Base-by-base conservation (phyloP, 2,888 invertebrate species). In the Drosophila picticornis region DNA sequence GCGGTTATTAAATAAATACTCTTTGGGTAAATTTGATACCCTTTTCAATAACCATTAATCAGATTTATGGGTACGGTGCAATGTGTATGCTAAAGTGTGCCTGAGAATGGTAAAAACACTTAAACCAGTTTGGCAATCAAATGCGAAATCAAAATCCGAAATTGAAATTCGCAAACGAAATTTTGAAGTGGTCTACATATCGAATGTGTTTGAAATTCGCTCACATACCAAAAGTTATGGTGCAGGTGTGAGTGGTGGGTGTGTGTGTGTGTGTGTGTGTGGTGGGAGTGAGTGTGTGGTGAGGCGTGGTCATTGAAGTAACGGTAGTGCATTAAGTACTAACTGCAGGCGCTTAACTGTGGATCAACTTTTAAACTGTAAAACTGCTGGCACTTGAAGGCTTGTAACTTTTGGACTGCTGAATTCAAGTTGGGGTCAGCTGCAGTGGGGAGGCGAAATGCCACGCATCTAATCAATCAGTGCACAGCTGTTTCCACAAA, bases 101-200 rank as follows among this genome's bases (percentile, higher is more conserved):
- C 38, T 48, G 29, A 19, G 27, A 38, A 52, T 62, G 64, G 65
- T 19, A 52, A 63, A 78, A 68, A 60, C 57, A 72, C 64, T 78
- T 79, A 86, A 88, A 84, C 68, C 69, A 89, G 79, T 77, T 83
- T 86, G 72, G 77, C 87, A 84, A 88, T 89, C 87, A 77, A 84
- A 84, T 73, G 55, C 70, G 75, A 87, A 85, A 85, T 88, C 88
- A 85, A 77, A 84, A 84, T 73, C 58, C 66, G 75, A 89, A 84
- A 84, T 84, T 79, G 82, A 89, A 89, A 84, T 77, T 75, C 89
- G 74, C 84, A 84, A 85, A 85, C 84, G 84, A 85, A 88, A 80
- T 89, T 87, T 70, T 87, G 61, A 89, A 85, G 74, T 87, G 84
- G 82, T 77, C 75, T 83, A 69, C 70, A 73, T 70, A 73, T 55